phyloP scores from a whole-genome alignment of 2,888 invertebrate genomes.

The Busseola fusca region DNA sequence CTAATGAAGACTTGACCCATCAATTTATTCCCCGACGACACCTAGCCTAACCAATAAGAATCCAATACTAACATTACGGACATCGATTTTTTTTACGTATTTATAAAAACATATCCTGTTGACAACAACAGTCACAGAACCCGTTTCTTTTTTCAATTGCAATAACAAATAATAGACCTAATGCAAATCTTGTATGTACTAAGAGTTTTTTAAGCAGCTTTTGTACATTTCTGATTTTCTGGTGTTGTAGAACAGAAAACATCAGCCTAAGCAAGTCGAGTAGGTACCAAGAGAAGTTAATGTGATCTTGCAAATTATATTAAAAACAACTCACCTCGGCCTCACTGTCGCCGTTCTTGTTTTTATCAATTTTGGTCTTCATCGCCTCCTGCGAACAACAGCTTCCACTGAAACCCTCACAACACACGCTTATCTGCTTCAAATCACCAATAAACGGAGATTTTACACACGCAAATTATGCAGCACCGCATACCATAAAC shows the following conservation, averaged over 20 bases:
- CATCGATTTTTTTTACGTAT: conserved; percentile 13
- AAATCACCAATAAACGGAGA: conserved; percentile 74
- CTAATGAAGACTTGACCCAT: conserved; percentile 23
- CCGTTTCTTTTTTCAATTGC: conserved; percentile 11
- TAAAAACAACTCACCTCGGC: conserved; percentile 87
- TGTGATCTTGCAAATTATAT: conserved; percentile 62
- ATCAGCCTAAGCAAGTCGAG: conserved; percentile 57
- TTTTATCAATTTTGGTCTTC: conserved; percentile 90
- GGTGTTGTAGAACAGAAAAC: conserved; percentile 46
- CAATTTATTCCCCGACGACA: conserved; percentile 22
- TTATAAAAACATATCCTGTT: conserved; percentile 54
- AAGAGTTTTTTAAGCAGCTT: conserved; percentile 42
- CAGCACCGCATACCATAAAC: conserved; percentile 81
- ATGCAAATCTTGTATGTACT: neutral
- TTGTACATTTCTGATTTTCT: conserved; percentile 22
- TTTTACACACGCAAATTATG: conserved; percentile 82
- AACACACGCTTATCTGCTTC: conserved; percentile 72
- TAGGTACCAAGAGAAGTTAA: conserved; percentile 62
- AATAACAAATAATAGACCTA: neutral
- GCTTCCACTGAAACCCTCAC: conserved; percentile 81
- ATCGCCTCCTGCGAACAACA: conserved; percentile 87
- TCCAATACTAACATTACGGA: conserved; percentile 15
- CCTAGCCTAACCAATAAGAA: conserved; percentile 34
- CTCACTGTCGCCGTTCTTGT: conserved; percentile 88
- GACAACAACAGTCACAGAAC: conserved; percentile 16